A percentile compares a stretch with the other conserved stretches of the same genome.
Evolutionary conservation across 2,797 vertebrate species (phyloP).

Genomic region (Selene dorsalis): DNA sequence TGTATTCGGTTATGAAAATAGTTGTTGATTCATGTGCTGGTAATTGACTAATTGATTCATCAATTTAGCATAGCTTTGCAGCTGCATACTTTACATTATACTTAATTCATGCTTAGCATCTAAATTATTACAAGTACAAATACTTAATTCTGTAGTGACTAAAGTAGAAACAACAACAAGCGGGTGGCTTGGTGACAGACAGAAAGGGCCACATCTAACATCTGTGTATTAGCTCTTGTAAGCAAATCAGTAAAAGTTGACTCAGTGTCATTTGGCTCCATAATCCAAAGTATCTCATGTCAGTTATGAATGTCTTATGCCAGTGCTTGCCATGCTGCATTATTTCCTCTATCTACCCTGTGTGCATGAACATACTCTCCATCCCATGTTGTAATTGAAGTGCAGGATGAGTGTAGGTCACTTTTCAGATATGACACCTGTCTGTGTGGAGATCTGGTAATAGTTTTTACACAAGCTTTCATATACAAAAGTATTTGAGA

Average conservation of each 20-base stretch:
- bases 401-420: neutral
- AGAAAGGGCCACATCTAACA: constrained; percentile 5
- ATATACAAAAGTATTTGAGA: constrained; percentile 9
- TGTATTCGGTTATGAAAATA: neutral
- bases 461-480: neutral
- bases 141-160: neutral
- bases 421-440: neutral
- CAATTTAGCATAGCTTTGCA: neutral
- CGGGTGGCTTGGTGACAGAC: constrained; percentile 29
- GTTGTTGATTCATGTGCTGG: too few species aligned
- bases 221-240: constrained; percentile 12
- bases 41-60: neutral
- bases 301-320: constrained; percentile 33
- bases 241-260: constrained; percentile 52
- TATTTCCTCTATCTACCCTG: neutral
- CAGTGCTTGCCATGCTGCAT: neutral
- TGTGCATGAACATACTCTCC: neutral
- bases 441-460: neutral
- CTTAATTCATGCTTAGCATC: neutral
- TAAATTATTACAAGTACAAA: neutral
- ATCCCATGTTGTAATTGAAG: neutral
- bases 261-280: constrained; percentile 35
- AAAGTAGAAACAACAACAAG: constrained; percentile 26
- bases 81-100: neutral
- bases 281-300: constrained; percentile 42